phyloP scores from a whole-genome alignment of 2,888 invertebrate species.

The Pantelozetes paolii region DNA sequence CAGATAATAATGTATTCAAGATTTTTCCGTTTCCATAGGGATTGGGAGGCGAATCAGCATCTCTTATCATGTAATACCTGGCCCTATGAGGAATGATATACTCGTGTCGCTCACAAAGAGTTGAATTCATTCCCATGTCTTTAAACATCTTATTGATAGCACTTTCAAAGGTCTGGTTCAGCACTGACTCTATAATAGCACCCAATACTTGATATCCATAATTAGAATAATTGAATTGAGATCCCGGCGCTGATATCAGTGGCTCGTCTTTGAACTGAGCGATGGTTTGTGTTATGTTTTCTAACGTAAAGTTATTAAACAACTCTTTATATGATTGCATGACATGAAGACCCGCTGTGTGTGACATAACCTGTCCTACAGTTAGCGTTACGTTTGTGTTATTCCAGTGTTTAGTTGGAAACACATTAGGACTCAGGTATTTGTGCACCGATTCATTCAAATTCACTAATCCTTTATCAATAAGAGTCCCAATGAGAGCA shows the following conservation, averaged over 20 bases:
- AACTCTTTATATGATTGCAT: not conserved
- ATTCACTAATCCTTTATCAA: slow-evolving; percentile 10
- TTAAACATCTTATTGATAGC: not conserved
- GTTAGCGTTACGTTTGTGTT: not conserved
- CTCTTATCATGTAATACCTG: not conserved
- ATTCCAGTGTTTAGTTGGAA: slow-evolving; percentile 13
- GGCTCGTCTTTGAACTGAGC: not conserved
- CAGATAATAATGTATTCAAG: not conserved
- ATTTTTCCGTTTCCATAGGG: not conserved
- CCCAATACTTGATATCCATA: not conserved
- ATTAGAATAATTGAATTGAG: slow-evolving; percentile 1
- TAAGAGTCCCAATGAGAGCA: not conserved
- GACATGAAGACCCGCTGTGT: slow-evolving; percentile 16
- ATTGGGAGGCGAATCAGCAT: not conserved
- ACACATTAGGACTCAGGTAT: not conserved
- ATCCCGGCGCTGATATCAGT: not conserved
- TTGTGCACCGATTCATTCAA: not conserved
- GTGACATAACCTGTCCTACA: slow-evolving; percentile 27
- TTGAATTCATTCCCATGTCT: not conserved
- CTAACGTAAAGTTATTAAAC: not conserved
- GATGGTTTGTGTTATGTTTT: not conserved
- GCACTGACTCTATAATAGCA: slow-evolving; percentile 1
- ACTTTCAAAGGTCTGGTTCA: not conserved
- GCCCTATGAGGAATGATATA: not conserved
- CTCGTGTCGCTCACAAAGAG: not conserved